Evolutionary conservation across 1,140 invertebrate species (phyloP).

Genomic region (Pseudobourletiella spinata): DNA sequence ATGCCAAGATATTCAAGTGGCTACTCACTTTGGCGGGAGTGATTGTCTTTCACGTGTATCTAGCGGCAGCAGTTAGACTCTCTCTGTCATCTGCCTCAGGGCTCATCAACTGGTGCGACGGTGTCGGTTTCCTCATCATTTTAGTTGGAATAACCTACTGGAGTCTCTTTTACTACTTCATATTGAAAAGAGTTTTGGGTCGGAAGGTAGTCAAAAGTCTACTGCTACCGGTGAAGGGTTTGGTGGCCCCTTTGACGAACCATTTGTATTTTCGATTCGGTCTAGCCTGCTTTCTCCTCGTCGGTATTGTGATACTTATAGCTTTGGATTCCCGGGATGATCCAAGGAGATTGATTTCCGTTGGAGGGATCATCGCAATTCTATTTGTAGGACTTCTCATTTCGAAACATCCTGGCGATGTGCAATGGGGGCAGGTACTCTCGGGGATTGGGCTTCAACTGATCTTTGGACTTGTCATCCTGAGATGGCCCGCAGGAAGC

Average conservation of each 20-base stretch:
- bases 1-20: background rate
- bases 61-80: background rate
- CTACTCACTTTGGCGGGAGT: background rate
- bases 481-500: conserved; percentile 71
- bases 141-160: conserved; percentile 54
- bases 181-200: conserved; percentile 53
- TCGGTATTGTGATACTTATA: conserved; percentile 30
- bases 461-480: conserved; percentile 70
- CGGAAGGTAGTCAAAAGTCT: background rate
- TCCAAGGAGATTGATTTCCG: conserved; percentile 47
- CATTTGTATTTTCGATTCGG: too few species aligned
- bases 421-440: conserved; percentile 65
- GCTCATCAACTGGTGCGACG: conserved; percentile 51
- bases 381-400: conserved; percentile 45
- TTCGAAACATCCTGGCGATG: conserved; percentile 51
- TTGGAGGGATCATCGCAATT: conserved; percentile 52
- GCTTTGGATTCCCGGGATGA: conserved; percentile 40
- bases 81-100: background rate
- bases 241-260: too few species aligned
- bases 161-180: conserved; percentile 53
- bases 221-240: background rate
- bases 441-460: conserved; percentile 79
- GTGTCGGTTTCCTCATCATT: conserved; percentile 63
- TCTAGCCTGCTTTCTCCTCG: too few species aligned
- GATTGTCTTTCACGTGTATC: background rate